These are phyloP conservation scores for Aeoliscus strigatus DNA, from an alignment of 2,797 vertebrate genomes.

Conservation along the genomic window DNA sequence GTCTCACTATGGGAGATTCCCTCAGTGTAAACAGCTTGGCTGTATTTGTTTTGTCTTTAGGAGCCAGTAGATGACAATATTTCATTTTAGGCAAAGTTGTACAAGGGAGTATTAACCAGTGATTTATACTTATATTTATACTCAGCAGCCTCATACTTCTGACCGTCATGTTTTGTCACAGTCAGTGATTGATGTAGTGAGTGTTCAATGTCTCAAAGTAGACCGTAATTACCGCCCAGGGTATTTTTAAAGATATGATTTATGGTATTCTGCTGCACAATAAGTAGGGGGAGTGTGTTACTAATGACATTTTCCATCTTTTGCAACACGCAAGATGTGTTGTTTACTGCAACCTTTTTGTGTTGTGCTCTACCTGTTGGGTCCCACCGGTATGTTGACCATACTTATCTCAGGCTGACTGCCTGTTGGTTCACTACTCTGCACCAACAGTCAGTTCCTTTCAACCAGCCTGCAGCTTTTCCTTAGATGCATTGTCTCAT, in stretches of 20 bases:
- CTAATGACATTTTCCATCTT: too few relatives aligned
- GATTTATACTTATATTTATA: constrained; percentile 27
- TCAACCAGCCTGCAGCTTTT: too few relatives aligned
- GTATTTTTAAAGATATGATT: constrained; percentile 4
- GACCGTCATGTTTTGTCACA: constrained; percentile 11
- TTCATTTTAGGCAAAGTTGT: constrained; percentile 32
- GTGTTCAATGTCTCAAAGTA: constrained; percentile 25
- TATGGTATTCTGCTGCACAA: constrained; percentile 2
- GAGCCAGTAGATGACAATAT: constrained; percentile 43
- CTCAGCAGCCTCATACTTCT: constrained; percentile 14
- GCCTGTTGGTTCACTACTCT: constrained; percentile 6
- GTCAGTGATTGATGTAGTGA: constrained; percentile 15
- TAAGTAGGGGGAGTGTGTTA: background rate
- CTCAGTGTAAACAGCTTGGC: constrained; percentile 19
- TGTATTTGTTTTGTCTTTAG: constrained; percentile 38
- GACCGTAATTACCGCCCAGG: constrained; percentile 10
- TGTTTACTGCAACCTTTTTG: background rate
- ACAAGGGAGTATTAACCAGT: constrained; percentile 24
- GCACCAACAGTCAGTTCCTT: too few relatives aligned
- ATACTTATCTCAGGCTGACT: background rate
- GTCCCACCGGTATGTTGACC: too few relatives aligned
- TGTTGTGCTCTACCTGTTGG: background rate
- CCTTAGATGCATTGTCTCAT: too few relatives aligned
- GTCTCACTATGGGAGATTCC: constrained; percentile 17
- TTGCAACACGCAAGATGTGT: too few relatives aligned